Evolutionary conservation across 92 coral and sea anemone genomes (phyloP).

Genomic region (Epizoanthus rinbou): DNA sequence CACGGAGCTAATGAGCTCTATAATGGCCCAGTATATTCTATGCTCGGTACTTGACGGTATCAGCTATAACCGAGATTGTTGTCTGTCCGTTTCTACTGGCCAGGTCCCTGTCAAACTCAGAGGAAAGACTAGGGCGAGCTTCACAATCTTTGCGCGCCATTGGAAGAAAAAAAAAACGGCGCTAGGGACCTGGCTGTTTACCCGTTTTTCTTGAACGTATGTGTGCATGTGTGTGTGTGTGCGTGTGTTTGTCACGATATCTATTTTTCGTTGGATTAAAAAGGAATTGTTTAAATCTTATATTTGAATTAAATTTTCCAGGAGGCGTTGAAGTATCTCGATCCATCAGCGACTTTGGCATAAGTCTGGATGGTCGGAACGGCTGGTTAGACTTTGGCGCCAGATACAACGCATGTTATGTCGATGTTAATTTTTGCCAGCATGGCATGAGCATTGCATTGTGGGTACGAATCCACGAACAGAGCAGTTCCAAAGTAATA

Average conservation of each 20-base stretch:
- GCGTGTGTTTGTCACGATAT: no score
- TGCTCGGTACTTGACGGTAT: not conserved
- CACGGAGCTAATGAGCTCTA: no score
- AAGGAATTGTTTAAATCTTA: not conserved
- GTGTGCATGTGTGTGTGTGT: no score
- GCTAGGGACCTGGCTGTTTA: no score
- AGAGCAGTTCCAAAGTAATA: slow-evolving; percentile 31
- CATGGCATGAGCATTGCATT: slow-evolving; percentile 66
- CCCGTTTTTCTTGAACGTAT: no score
- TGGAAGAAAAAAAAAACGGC: no score
- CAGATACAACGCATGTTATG: slow-evolving; percentile 60
- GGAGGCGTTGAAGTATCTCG: slow-evolving; percentile 55
- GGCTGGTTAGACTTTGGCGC: slow-evolving; percentile 72
- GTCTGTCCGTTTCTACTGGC: no score
- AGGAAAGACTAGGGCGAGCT: no score
- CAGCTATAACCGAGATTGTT: not conserved
- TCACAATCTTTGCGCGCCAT: no score
- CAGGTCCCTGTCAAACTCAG: no score
- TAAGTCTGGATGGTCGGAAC: slow-evolving; percentile 43
- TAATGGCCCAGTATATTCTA: no score
- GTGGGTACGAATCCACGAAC: slow-evolving; percentile 62
- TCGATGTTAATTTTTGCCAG: slow-evolving; percentile 58
- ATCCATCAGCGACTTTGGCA: slow-evolving; percentile 44
- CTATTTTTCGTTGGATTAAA: not conserved
- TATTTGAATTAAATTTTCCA: not conserved